Base-by-base conservation (phyloP, 2,888 invertebrate genomes). In the Neelides folsomi region DNA sequence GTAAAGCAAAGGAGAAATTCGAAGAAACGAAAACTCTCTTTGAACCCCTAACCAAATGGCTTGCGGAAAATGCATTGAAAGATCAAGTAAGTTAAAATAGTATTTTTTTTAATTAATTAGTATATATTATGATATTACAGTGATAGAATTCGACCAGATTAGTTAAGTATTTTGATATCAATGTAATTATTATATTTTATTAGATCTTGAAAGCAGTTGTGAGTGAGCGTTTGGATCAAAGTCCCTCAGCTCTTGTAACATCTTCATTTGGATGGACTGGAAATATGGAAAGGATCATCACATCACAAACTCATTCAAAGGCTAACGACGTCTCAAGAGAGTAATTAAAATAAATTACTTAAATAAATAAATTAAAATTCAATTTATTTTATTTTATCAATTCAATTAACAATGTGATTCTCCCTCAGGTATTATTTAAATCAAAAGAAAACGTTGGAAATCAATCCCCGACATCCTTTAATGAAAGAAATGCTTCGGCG, bases 391-490 rank as follows among this genome's bases (percentile, higher is more conserved):
- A 3, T 5, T 15, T 15, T 5, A 39, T 27, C 6, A 34, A n/a
- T 46, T 20, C 19, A 15, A 3, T 6, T 36, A 19, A 38, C 15
- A 35, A 34, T 47, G 36, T 57, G 51, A 56, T 53, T 49, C 44
- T 49, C 27, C 63, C 66, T 8, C 65, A 70, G 72, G 60, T 86
- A 88, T 71, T 90, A 94, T 71, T 74, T 92, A 42, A 83, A 81
- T 68, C 93, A 94, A 72, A 95, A 90, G 80, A 98, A 97, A 75
- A 87, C 87, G 47, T 74, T 98, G 64, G 98, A 99, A 77, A 82
- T 98, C 66, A 98, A 98, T 75, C 94, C 97, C 40, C 78, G 90
- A 49, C 98, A 98, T 78, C 97, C 98, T 19, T 76, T 98, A 47
- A 83, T 98, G 68, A 82, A 83, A 64, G 94, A 95, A 73, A 76